Evolutionary conservation across 2,797 vertebrate species (phyloP), one percentile per base, ranked within the genome.

Genomic region (Pseudochromis fuscus): DNA sequence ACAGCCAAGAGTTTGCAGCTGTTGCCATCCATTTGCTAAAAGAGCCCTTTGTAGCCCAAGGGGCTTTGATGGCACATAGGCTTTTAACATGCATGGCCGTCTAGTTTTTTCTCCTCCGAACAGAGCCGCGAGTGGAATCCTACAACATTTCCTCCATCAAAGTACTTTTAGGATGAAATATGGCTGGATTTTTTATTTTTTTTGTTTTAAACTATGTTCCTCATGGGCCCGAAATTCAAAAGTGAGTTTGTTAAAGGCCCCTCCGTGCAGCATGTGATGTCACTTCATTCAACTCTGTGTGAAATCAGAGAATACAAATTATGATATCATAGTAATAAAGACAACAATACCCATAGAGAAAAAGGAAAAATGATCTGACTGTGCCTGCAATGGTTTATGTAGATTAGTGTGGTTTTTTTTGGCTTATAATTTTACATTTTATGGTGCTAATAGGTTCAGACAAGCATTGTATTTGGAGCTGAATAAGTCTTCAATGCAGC

Each of bases 1-100:
- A 74, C 81, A 80, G 86, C 85, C 83, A 86, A 81, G 86, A 86
- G 84, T 89, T 80, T 80, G 88, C 90, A 94, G 90, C 92, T 93
- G 91, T 87, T 90, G 86, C 86, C 84, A 83, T 91, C 83, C 83
- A 81, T 91, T 89, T 89, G 75, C 82, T 90, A 85, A 91, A 93
- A 90, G 91, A 86, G 82, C 63, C 83, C 88, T 92, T 89, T 92
- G 91, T 91, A 81, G 82, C 87, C 80, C 60, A 46, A 65, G 72
- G 87, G 84, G 53, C 82, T 93, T 92, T 93, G 90, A 93, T 90
- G 91, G 82, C 90, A 87, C 85, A 79, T 89, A 87, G 89, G 73
- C 80, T 91, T 89, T 91, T 92, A 89, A 87, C 82, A 91, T 91
- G 88, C 90, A 89, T 67, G 79, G 84, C 86, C 61, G 74, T 75